A percentile compares a stretch with the other conserved stretches of the same genome.
These are phyloP conservation scores for Caenorhabditis sp. DNA, from an alignment of 2,888 invertebrate species.

Conservation along the genomic window DNA sequence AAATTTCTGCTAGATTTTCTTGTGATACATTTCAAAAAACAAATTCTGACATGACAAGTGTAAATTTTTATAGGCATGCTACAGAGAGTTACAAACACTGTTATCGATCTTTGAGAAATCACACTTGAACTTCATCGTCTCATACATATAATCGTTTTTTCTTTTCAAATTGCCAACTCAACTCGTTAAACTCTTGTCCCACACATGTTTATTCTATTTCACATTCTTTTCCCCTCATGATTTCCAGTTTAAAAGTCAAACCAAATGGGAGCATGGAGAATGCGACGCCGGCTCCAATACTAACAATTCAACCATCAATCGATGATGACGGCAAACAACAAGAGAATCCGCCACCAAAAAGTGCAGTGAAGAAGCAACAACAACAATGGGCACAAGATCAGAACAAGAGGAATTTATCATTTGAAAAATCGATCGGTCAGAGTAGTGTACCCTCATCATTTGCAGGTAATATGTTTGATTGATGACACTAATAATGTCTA, in stretches of 20 bases:
- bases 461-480: slow-evolving; percentile 13
- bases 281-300: slow-evolving; percentile 12
- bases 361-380: not conserved
- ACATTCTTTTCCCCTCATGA: not conserved
- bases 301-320: slow-evolving; percentile 15
- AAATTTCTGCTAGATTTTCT: not conserved
- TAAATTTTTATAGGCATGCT: too few relatives aligned
- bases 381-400: slow-evolving; percentile 36
- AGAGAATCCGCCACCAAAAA: not conserved
- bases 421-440: slow-evolving; percentile 27
- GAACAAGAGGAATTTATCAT: slow-evolving; percentile 33
- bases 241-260: not conserved
- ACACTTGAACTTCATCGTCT: too few relatives aligned
- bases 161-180: too few relatives aligned
- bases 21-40: not conserved
- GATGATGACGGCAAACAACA: too few relatives aligned
- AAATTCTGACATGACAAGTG: too few relatives aligned
- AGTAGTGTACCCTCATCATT: slow-evolving; percentile 15
- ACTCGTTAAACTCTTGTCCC: too few relatives aligned
- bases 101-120: too few relatives aligned
- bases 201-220: too few relatives aligned
- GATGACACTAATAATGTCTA: not conserved
- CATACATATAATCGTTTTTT: too few relatives aligned
- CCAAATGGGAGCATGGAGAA: slow-evolving; percentile 40
- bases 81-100: too few relatives aligned